Conservation (phyloP, 2,888 invertebrate genomes). For the Mactromeris polynyma region DNA sequence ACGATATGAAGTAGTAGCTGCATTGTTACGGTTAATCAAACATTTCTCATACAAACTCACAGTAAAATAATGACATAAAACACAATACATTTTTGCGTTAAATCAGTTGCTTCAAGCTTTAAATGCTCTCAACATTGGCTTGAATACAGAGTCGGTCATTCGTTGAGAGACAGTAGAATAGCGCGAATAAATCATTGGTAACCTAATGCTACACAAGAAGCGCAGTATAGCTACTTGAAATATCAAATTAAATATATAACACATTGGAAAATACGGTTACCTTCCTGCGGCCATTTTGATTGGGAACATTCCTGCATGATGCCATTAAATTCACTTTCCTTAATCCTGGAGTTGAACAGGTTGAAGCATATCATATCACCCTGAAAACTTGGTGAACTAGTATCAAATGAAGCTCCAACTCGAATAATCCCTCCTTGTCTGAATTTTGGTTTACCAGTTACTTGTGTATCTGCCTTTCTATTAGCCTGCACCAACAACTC, state of each 20-base stretch:
- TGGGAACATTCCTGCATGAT: neutral
- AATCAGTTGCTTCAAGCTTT: too few relatives aligned
- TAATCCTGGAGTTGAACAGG: neutral
- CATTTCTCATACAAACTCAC: too few relatives aligned
- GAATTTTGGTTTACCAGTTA: neutral
- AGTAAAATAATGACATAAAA: too few relatives aligned
- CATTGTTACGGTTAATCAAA: too few relatives aligned
- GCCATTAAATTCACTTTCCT: neutral
- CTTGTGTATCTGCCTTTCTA: neutral
- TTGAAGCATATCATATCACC: conserved; percentile 18
- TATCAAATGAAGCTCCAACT: neutral
- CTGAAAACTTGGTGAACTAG: neutral
- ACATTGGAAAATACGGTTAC: neutral
- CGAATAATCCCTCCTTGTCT: conserved; percentile 8
- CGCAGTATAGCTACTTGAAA: neutral
- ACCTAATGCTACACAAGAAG: too few relatives aligned
- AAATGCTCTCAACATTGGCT: too few relatives aligned
- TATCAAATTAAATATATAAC: neutral
- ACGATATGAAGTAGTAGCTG: too few relatives aligned
- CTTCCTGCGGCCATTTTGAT: neutral
- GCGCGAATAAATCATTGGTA: too few relatives aligned
- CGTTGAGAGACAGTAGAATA: too few relatives aligned
- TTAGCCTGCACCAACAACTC: neutral
- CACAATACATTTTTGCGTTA: too few relatives aligned
- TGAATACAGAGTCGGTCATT: too few relatives aligned